Evolutionary conservation across 2,113 vertebrate species (phyloP), one percentile per base, ranked within the genome.

Genomic region (Hyperopisus bebe): DNA sequence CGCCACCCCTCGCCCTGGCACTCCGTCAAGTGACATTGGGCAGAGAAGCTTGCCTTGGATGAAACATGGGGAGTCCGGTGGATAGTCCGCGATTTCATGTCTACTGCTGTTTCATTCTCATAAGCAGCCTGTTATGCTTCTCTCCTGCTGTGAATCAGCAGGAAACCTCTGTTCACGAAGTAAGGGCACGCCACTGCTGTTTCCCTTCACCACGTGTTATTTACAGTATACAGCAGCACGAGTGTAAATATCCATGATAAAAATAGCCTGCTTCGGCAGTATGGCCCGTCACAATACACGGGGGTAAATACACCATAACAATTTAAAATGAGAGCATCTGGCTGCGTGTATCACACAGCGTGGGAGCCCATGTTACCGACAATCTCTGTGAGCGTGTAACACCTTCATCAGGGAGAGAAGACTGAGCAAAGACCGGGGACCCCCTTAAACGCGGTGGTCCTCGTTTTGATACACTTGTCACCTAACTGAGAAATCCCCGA

Each of bases 351-450:
- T 85, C 82, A 24, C 82, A 47, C 42, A 48, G 44, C 9, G 3
- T 3, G 4, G 46, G 82, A 44, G 3, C 9, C 3, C 3, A 27
- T 3, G 39, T 47, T 47, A n/a, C 44, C 3, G 42, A 46, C 47
- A 90, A 88, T 90, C 87, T 90, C 27, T n/a, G 27, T 90, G 53
- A 89, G 58, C 70, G 42, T 46, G 42, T 21, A 42, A 35, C 62
- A 31, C n/a, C 62, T 3, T 27, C n/a, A 70, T 13, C 62, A 0
- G 10, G 62, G 10, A 11, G 17, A 42, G 17, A 42, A 8, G 74
- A 39, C 31, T 2, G 74, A 39, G 13, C 35, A 5, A 80, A 42
- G 39, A 39, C 35, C 5, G 2, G 74, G 35, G 15, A 3, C 3
- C 0, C 27, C n/a, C 62, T 31, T 31, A 31, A 11, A 70, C 10